Evolutionary conservation across 2,113 vertebrate genomes (phyloP).

Genomic region (Rhinopomastus cyanomelas): DNA sequence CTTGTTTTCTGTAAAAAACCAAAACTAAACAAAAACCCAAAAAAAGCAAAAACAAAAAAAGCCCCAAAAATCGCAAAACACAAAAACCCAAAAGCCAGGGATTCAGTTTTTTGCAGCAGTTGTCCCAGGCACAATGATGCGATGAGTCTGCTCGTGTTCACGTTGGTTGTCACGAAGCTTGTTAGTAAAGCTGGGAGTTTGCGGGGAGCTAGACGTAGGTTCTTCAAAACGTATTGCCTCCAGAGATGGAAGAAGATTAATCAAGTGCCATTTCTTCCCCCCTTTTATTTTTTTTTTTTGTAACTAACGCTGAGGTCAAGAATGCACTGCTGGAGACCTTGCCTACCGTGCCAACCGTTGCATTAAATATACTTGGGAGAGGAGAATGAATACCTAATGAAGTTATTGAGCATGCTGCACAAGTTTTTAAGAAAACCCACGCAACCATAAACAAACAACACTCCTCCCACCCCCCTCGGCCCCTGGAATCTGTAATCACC

Average conservation of each 20-base stretch:
- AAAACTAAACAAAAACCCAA: no score
- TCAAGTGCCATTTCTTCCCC: background rate
- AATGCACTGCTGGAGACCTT: background rate
- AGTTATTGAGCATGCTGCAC: background rate
- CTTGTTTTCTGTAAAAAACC: background rate
- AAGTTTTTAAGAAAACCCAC: background rate
- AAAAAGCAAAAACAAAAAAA: no score
- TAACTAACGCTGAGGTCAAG: background rate
- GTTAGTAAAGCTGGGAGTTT: background rate
- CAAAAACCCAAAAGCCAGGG: background rate
- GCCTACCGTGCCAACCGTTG: background rate
- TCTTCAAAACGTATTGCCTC: background rate
- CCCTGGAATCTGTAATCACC: constrained; percentile 26
- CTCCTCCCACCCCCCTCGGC: background rate
- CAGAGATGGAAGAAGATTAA: background rate
- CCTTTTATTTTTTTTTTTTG: background rate
- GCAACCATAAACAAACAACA: background rate
- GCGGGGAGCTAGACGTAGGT: background rate
- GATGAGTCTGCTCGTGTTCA: accelerated
- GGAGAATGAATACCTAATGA: background rate
- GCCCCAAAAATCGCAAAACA: no score
- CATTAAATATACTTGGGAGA: background rate
- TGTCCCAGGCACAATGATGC: background rate
- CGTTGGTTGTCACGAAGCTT: background rate
- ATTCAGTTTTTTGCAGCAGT: background rate